Base-by-base conservation (phyloP, 2,888 invertebrate species). In the Nemapogon koenigi region DNA sequence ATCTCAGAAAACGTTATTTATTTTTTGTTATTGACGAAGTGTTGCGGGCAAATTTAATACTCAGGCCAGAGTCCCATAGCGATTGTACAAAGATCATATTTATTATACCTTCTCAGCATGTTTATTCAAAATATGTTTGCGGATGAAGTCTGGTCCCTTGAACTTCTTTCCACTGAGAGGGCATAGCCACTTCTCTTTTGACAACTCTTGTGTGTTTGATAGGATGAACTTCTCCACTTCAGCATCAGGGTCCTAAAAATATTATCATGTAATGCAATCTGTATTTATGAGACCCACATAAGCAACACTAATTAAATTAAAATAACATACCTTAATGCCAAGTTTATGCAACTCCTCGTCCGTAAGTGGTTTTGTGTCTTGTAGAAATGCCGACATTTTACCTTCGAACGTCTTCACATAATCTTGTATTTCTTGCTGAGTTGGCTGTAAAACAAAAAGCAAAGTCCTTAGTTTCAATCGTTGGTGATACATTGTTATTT, bases 151-250 rank as follows among this genome's bases (percentile, higher is more conserved):
- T 0, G 98, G 97, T 0, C 98, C 90, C 64, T 98, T 99, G 73
- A 99, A 99, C 65, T 99, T 99, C 67, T 99, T 99, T 1, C 98
- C 98, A 39, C 97, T 97, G 6, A 99, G 75, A 0, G 99, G 99
- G 68, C 99, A 99, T 47, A 99, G 68, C 98, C 98, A 99, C 55
- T 99, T 99, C 62, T 98, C 99, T 61, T 97, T 97, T 0, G 94
- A 92, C 46, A 99, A 60, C 69, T 99, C 98, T 57, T 98, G 94
- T 0, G 97, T 97, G 62, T 99, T 99, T 0, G 95, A 90, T 53
- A 90, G 88, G 11, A 99, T 89, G 63, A 99, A 97, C 63, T 95
- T 95, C 55, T 97, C 97, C 1, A 97, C 90, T 69, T 93, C 94
- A 1, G 72, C 81, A 41, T 83, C 83, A 1, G 81, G 72, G 48